Percentiles rank a stretch among this genome's conserved stretches.
phyloP scores from a whole-genome alignment of 2,888 invertebrate genomes.

The Bellardia bayeri region DNA sequence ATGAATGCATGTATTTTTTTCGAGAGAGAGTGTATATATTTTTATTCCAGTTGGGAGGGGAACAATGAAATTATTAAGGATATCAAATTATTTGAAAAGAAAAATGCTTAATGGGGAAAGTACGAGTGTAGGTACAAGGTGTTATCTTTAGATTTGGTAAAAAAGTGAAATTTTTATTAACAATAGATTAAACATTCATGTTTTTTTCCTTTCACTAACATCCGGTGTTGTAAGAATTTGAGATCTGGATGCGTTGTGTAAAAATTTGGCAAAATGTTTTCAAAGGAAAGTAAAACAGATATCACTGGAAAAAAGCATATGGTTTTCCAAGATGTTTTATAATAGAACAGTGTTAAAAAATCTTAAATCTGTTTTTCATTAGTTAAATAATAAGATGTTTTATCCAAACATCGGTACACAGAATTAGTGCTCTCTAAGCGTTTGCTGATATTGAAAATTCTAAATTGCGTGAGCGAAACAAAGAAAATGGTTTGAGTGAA shows the following conservation, averaged over 20 bases:
- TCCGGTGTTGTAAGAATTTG: slow-evolving; percentile 27
- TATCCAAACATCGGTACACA: too few species aligned
- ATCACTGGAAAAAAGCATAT: background rate
- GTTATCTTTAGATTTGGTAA: slow-evolving; percentile 35
- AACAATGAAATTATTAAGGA: slow-evolving; percentile 58
- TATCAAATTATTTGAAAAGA: slow-evolving; percentile 43
- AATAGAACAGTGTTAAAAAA: too few species aligned
- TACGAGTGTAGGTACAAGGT: slow-evolving; percentile 51
- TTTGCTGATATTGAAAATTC: too few species aligned
- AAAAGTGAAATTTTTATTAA: slow-evolving; percentile 53
- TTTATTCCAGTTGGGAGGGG: background rate
- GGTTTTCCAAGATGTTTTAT: background rate
- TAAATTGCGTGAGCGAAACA: too few species aligned
- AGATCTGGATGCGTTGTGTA: background rate
- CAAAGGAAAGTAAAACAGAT: background rate
- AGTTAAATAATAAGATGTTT: too few species aligned
- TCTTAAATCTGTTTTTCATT: background rate
- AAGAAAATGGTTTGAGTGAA: too few species aligned
- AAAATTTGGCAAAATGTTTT: slow-evolving; percentile 13
- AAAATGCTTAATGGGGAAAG: slow-evolving; percentile 8
- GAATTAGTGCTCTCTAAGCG: too few species aligned
- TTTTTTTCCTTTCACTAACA: slow-evolving; percentile 22
- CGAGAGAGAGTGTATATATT: background rate
- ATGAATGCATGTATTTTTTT: slow-evolving; percentile 26
- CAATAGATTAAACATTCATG: slow-evolving; percentile 2